Percentiles rank a stretch among this genome's conserved stretches.
Conservation (phyloP, 2,113 vertebrate species). For the Phainopepla nitens region DNA sequence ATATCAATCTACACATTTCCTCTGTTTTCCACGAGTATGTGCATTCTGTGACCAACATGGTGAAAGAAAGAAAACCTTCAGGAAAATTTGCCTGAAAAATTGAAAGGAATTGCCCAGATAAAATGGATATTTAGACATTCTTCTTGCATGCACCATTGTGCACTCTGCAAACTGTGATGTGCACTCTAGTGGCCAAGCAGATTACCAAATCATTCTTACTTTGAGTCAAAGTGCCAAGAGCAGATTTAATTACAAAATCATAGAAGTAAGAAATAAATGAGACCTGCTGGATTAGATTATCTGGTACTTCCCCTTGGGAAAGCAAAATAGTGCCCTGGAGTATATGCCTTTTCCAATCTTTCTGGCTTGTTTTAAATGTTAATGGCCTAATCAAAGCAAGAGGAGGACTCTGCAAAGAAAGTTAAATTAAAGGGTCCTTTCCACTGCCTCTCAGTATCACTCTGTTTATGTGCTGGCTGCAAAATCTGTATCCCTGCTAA, state of each 20-base stretch:
- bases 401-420: not conserved
- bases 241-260: slow-evolving; percentile 60
- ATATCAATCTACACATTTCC: not conserved
- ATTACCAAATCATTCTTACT: slow-evolving; percentile 38
- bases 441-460: not conserved
- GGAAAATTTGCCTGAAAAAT: not conserved
- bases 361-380: slow-evolving; percentile 20
- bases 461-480: not conserved
- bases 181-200: slow-evolving; percentile 1
- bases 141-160: not conserved
- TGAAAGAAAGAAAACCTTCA: not conserved
- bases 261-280: slow-evolving; percentile 47
- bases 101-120: not conserved
- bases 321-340: not conserved
- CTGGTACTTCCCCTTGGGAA: not conserved
- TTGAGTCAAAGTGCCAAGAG: slow-evolving; percentile 39
- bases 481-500: not conserved
- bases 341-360: not conserved
- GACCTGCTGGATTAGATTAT: slow-evolving; percentile 52
- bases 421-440: not conserved
- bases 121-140: not conserved
- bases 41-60: not conserved
- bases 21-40: not conserved
- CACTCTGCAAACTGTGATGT: not conserved
- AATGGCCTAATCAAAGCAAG: slow-evolving; percentile 24